Evolutionary conservation across 2,113 vertebrate genomes (phyloP).

Genomic region (Rhinolophus sinicus): DNA sequence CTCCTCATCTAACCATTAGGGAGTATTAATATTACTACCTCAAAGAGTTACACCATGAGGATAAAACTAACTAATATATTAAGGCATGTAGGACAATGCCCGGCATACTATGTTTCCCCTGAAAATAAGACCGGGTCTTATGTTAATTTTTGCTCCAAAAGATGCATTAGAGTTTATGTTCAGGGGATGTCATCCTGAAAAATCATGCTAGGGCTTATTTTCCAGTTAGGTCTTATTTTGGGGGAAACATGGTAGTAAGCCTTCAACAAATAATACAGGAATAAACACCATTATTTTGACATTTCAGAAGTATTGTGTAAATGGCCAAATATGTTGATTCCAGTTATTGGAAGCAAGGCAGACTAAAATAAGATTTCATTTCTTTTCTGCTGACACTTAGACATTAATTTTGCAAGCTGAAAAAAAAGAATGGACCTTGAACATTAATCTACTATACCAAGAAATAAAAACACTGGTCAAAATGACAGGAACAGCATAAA

Average conservation of each 20-base stretch:
- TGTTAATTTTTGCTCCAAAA: no score
- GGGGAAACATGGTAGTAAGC: background rate
- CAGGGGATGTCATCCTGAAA: no score
- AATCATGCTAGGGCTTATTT: no score
- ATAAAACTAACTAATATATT: background rate
- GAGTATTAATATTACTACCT: background rate
- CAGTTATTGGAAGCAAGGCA: background rate
- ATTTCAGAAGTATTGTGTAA: background rate
- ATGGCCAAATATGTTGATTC: background rate
- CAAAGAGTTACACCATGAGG: background rate
- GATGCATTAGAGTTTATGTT: no score
- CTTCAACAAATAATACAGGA: background rate
- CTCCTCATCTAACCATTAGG: background rate
- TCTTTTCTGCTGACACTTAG: constrained; percentile 29
- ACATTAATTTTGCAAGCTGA: constrained; percentile 57
- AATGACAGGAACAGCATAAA: constrained; percentile 55
- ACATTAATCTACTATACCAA: constrained; percentile 62
- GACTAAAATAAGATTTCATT: constrained; percentile 33
- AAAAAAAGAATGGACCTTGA: constrained; percentile 58
- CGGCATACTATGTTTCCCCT: background rate
- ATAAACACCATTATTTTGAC: background rate
- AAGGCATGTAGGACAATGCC: background rate
- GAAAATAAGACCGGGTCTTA: no score
- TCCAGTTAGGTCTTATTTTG: no score
- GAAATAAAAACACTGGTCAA: constrained; percentile 63